phyloP scores from a whole-genome alignment of 2,113 vertebrate genomes.

The human region GRCh38 chr3:37786001-37786500 shows the following conservation, averaged over 20 bases:
- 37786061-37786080: background rate
- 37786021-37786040: background rate
- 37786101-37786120: background rate
- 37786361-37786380: background rate
- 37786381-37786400: too few species aligned
- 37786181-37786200: background rate
- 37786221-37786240: background rate
- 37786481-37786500: too few species aligned
- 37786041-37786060: background rate
- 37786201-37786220: background rate
- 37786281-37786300: background rate
- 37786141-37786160: background rate
- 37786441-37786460: too few species aligned
- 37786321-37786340: background rate
- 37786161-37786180: background rate
- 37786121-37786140: rapidly evolving
- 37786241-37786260: background rate
- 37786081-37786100: background rate
- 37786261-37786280: rapidly evolving
- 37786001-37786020: background rate
- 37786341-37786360: background rate
- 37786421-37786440: too few species aligned
- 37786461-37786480: too few species aligned
- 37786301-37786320: background rate
- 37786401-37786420: too few species aligned